Base-by-base conservation (phyloP, 2,113 vertebrate genomes). In the Pteropus alecto region DNA sequence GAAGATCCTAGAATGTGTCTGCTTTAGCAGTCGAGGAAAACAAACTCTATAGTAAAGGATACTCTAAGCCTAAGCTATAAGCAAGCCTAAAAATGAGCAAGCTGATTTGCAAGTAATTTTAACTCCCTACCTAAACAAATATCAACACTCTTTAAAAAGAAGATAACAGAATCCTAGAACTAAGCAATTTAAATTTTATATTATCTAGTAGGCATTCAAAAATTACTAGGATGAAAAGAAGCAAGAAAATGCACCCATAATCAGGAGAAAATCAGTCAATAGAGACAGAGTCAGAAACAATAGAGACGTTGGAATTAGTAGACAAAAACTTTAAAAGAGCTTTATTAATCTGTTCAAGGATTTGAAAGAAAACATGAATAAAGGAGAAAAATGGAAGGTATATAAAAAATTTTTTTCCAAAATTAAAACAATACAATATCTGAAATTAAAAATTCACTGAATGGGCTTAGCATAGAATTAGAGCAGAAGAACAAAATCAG, bases 401-500 rank as follows among this genome's bases (percentile, higher is more conserved):
- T n/a, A 56, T 56, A 91, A 91, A 87, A 78, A 86, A 8, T 46
- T 33, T 46, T 54, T 43, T 43, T 43, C 28, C 0, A 15, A 88
- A 93, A 24, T 41, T 54, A 86, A 85, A 46, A 71, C 21, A 82
- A 91, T 21, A 67, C 5, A 73, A 28, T 51, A 83, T 41, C 4
- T 83, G 58, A 88, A 88, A 93, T 88, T 6, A 70, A 89, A 95
- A 83, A 60, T 22, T 92, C 9, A 67, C 5, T 68, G 26, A 94
- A 30, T 63, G 35, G 26, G 28, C 7, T 79, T 63, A 88, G 68
- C 4, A 48, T 30, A 74, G 84, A 81, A 58, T 90, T 68, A 87
- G 21, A 61, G 22, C 35, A 71, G 28, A 73, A 54, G 89, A 86
- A 95, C 79, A 83, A 86, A 14, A 30, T 60, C 33, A 74, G 33